Percentiles rank a stretch among this genome's conserved stretches.
Evolutionary conservation across 1,140 invertebrate genomes (phyloP).

Genomic region (Hydropsyche tenuis): DNA sequence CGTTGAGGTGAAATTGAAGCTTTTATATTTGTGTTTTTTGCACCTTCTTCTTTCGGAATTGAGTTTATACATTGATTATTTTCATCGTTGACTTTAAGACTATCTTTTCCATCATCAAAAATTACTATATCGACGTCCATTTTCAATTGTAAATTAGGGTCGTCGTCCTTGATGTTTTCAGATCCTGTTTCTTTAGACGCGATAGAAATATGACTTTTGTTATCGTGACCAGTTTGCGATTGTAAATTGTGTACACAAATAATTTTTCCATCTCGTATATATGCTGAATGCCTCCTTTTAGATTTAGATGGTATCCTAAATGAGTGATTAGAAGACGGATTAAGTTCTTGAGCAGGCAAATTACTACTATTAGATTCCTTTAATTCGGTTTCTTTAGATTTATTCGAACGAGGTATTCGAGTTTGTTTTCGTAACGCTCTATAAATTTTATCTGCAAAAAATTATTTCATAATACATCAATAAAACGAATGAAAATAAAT

Average conservation of each 20-base stretch:
- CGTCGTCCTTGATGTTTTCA: slow-evolving; percentile 39
- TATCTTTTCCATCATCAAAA: slow-evolving; percentile 26
- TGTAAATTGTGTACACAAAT: slow-evolving; percentile 40
- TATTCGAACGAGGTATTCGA: slow-evolving; percentile 51
- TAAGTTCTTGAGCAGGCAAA: slow-evolving; percentile 37
- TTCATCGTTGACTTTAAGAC: background rate
- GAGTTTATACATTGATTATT: background rate
- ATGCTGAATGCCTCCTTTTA: slow-evolving; percentile 54
- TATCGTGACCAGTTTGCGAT: slow-evolving; percentile 31
- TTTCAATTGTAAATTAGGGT: slow-evolving; percentile 31
- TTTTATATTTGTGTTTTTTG: slow-evolving; percentile 11
- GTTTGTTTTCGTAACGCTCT: slow-evolving; percentile 58
- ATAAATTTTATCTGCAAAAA: slow-evolving; percentile 57
- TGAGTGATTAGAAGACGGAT: slow-evolving; percentile 42
- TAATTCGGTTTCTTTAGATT: slow-evolving; percentile 52
- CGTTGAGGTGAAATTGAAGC: slow-evolving; percentile 39
- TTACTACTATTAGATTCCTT: slow-evolving; percentile 44
- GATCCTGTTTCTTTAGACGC: slow-evolving; percentile 20
- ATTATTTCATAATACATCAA: background rate
- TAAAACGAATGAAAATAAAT: background rate
- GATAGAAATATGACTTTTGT: slow-evolving; percentile 31
- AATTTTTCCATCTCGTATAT: slow-evolving; percentile 42
- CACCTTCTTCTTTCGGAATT: slow-evolving; percentile 10
- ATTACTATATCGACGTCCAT: slow-evolving; percentile 49
- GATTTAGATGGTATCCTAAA: slow-evolving; percentile 58